Percentiles rank a stretch among this genome's conserved stretches.
phyloP scores from a whole-genome alignment of 2,113 vertebrate species.

The Eira barbara region DNA sequence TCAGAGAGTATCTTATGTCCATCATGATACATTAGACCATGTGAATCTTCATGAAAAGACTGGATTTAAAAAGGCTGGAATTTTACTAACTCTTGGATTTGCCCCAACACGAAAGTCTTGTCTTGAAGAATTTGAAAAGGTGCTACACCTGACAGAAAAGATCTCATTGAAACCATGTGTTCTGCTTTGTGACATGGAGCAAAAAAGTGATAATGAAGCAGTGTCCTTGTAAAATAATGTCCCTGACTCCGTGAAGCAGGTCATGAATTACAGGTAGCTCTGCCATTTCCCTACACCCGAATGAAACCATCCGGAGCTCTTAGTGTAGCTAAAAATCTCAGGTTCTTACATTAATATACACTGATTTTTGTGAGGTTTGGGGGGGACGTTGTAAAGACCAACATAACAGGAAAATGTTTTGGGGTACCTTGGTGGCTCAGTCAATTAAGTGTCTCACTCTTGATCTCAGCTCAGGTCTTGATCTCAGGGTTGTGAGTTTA shows the following conservation, averaged over 20 bases:
- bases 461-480: not conserved
- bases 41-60: conserved; percentile 11
- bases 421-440: not conserved
- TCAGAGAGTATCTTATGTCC: not conserved
- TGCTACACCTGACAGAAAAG: conserved; percentile 34
- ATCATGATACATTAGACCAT: not conserved
- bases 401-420: conserved; percentile 25
- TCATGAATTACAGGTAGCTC: not conserved
- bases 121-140: conserved; percentile 31
- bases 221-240: conserved; percentile 39
- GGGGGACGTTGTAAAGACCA: not conserved
- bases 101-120: not conserved
- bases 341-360: not conserved
- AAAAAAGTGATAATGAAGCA: conserved; percentile 36
- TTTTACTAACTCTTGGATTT: conserved; percentile 50
- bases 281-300: not conserved
- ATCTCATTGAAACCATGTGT: not conserved
- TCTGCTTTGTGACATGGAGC: conserved; percentile 43
- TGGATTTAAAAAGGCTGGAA: not conserved
- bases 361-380: not conserved
- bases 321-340: not conserved
- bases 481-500: not conserved
- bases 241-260: not conserved
- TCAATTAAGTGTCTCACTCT: not conserved
- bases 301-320: not conserved